Base-by-base conservation (phyloP, 2,888 invertebrate species). In the Rhagophthalmus giganteus region DNA sequence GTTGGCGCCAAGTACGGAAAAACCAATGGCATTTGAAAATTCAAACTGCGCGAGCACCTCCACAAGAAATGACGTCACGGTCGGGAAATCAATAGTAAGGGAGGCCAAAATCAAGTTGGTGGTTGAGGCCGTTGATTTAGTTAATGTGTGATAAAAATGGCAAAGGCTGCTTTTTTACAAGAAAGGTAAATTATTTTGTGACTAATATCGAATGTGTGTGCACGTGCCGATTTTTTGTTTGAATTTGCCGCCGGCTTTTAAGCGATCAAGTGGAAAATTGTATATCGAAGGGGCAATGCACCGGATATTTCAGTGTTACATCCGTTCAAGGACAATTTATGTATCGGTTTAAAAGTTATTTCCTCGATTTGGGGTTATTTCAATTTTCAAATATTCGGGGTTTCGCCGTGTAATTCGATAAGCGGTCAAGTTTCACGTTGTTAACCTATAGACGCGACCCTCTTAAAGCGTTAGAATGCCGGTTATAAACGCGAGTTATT, bases 81-180 rank as follows among this genome's bases (percentile, higher is more conserved):
- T 58, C 55, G 57, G 59, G 59, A 66, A 68, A 70, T 68, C 69
- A 69, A 68, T 69, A 69, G 62, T 60, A 59, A 58, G 64, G 64
- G 64, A 62, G 65, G 62, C 63, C 58, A 58, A 67, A 65, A 65
- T 65, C 65, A 66, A 69, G 70, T 68, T 66, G 70, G 67, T 64
- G 68, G 63, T 60, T 57, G 55, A 48, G 56, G 45, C 53, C 47
- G 50, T 60, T 49, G 57, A 49, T 66, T 67, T 67, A 69, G 74
- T 75, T 74, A 71, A 86, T 86, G 85, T 85, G 85, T 74, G 85
- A 85, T 79, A 82, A 81, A 78, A 82, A 82, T 76, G 82, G 82
- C 74, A 82, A 82, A 69, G 85, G 85, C 73, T 86, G 85, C 77
- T 86, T 85, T 78, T 84, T 82, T 73, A 78, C 80, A 60, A 77